A percentile compares a stretch with the other conserved stretches of the same genome.
Evolutionary conservation across 2,888 invertebrate genomes (phyloP).

Genomic region (Chrysolina oricalcia): DNA sequence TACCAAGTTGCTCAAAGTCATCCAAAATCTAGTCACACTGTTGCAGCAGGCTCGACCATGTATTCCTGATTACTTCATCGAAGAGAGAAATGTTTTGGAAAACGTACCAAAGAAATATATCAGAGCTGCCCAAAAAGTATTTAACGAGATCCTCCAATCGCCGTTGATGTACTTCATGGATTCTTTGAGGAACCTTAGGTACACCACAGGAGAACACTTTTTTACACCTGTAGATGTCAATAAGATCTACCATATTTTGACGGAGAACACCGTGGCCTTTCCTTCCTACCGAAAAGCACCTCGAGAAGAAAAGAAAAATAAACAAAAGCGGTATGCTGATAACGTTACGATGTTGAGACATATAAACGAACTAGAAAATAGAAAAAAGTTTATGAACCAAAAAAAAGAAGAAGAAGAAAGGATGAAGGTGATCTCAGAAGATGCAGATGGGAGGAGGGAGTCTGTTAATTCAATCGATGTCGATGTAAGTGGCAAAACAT

Average conservation of each 20-base stretch:
- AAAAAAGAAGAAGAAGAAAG: constrained; percentile 47
- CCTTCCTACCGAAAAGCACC: not conserved
- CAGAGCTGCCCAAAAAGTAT: constrained; percentile 78
- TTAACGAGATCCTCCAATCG: constrained; percentile 81
- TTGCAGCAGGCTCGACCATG: constrained; percentile 75
- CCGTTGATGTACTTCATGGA: constrained; percentile 82
- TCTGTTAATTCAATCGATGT: constrained; percentile 74
- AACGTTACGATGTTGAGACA: constrained; percentile 48
- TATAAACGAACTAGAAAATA: constrained; percentile 50
- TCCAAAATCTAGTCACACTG: constrained; percentile 77
- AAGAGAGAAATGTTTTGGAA: constrained; percentile 81
- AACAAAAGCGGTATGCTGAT: constrained; percentile 35
- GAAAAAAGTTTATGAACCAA: constrained; percentile 39
- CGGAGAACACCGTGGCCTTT: constrained; percentile 27
- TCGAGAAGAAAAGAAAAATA: constrained; percentile 24
- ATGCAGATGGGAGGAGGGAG: constrained; percentile 51
- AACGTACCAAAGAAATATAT: constrained; percentile 79
- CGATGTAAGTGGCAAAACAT: constrained; percentile 70
- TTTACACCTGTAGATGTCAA: constrained; percentile 60
- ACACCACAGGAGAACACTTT: constrained; percentile 65
- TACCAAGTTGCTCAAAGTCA: constrained; percentile 77
- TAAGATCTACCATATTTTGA: constrained; percentile 60
- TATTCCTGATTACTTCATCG: constrained; percentile 83
- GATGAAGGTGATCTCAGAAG: constrained; percentile 54
- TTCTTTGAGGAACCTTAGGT: constrained; percentile 81